These are phyloP conservation scores for Acanthococcus lagerstroemiae DNA, from an alignment of 2,888 invertebrate species.

Conservation along the genomic window DNA sequence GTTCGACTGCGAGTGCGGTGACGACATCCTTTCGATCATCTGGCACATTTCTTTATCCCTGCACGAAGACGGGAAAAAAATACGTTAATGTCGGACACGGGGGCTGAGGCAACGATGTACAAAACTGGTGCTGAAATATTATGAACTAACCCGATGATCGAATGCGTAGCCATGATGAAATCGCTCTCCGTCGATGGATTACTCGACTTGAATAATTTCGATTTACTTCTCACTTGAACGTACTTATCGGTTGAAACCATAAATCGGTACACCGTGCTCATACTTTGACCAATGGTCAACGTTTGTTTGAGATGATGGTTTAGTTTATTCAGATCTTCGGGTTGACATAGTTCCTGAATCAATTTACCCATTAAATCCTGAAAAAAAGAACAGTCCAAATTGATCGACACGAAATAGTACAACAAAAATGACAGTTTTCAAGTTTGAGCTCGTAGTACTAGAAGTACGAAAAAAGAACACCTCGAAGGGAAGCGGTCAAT, in stretches of 20 bases:
- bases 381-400: slow-evolving; percentile 12
- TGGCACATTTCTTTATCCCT: slow-evolving; percentile 34
- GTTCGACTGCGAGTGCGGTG: background rate
- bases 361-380: slow-evolving; percentile 52
- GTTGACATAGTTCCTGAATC: slow-evolving; percentile 77
- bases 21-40: slow-evolving; percentile 39
- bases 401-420: too few relatives aligned
- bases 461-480: background rate
- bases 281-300: slow-evolving; percentile 50
- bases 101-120: background rate
- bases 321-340: slow-evolving; percentile 66
- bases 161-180: slow-evolving; percentile 90
- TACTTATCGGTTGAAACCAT: slow-evolving; percentile 57
- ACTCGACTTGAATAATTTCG: slow-evolving; percentile 69
- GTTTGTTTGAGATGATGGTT: slow-evolving; percentile 73
- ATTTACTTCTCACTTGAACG: slow-evolving; percentile 75
- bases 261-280: slow-evolving; percentile 56
- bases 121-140: background rate
- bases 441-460: background rate
- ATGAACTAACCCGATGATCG: slow-evolving; percentile 60
- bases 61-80: background rate
- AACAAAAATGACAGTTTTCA: too few relatives aligned
- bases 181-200: too few relatives aligned
- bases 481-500: too few relatives aligned
- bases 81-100: background rate